These are phyloP conservation scores for Cinara cedri DNA, from an alignment of 2,888 invertebrate species.

Conservation along the genomic window DNA sequence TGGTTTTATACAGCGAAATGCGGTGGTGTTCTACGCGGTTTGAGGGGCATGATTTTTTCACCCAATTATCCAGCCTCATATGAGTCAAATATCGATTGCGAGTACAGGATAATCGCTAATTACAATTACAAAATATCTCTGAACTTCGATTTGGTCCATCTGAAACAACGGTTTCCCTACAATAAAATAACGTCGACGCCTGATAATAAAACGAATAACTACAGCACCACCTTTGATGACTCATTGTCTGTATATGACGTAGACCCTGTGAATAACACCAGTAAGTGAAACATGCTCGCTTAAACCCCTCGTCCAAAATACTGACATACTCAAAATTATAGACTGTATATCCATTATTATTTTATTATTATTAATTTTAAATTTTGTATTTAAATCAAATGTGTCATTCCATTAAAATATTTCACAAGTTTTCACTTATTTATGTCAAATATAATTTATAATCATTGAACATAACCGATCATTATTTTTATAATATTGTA, in stretches of 20 bases:
- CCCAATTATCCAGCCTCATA: constrained; percentile 78
- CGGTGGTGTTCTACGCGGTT: constrained; percentile 77
- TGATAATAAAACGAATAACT: neutral
- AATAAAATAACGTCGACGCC: too few species aligned
- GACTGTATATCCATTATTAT: too few species aligned
- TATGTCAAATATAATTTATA: neutral
- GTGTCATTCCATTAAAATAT: neutral
- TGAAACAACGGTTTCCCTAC: neutral
- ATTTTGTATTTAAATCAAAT: too few species aligned
- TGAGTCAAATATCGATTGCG: constrained; percentile 68
- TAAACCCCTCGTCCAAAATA: neutral
- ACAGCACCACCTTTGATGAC: neutral
- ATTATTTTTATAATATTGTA: neutral
- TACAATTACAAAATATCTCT: constrained; percentile 72
- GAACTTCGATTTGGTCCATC: constrained; percentile 58
- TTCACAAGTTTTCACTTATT: neutral
- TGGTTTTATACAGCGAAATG: constrained; percentile 72
- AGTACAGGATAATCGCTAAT: constrained; percentile 63
- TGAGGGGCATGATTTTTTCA: constrained; percentile 75
- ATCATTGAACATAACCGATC: neutral
- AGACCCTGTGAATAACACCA: constrained; percentile 13
- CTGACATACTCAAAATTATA: too few species aligned
- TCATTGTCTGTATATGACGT: constrained; percentile 24
- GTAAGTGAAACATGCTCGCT: neutral
- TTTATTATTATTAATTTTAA: too few species aligned